These are phyloP conservation scores for Siphlonurus alternatus DNA, from an alignment of 2,888 invertebrate genomes.

Conservation along the genomic window DNA sequence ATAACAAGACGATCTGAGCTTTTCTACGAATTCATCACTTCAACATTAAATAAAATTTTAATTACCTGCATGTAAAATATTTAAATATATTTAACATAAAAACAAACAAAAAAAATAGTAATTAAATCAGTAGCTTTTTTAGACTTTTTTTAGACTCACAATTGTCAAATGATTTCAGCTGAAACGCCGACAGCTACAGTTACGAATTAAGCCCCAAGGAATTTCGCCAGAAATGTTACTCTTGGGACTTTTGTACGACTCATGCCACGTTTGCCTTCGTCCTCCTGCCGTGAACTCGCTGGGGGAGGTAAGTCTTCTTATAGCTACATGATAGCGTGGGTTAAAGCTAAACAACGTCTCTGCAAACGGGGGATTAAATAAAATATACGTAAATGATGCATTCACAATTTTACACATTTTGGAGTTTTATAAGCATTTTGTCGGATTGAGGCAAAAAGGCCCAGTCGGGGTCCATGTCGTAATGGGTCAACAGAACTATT, in stretches of 20 bases:
- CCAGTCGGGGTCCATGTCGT: too few species aligned
- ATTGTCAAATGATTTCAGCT: too few species aligned
- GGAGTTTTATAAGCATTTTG: neutral
- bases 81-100: neutral
- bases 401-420: too few species aligned
- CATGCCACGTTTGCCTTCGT: constrained; percentile 74
- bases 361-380: too few species aligned
- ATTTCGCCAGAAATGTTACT: constrained; percentile 55
- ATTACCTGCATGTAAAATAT: neutral
- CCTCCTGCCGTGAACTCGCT: constrained; percentile 59
- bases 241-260: constrained; percentile 69
- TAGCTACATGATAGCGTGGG: too few species aligned
- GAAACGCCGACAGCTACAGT: constrained; percentile 46
- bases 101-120: too few species aligned
- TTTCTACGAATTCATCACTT: neutral
- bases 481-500: too few species aligned
- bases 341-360: constrained; percentile 1
- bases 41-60: neutral
- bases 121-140: too few species aligned
- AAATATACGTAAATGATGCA: too few species aligned
- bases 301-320: constrained; percentile 43
- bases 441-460: too few species aligned
- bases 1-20: too few species aligned
- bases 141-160: too few species aligned
- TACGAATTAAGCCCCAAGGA: constrained; percentile 36